Evolutionary conservation across 2,888 invertebrate species (phyloP).

Genomic region (Metopia argyrocephala): DNA sequence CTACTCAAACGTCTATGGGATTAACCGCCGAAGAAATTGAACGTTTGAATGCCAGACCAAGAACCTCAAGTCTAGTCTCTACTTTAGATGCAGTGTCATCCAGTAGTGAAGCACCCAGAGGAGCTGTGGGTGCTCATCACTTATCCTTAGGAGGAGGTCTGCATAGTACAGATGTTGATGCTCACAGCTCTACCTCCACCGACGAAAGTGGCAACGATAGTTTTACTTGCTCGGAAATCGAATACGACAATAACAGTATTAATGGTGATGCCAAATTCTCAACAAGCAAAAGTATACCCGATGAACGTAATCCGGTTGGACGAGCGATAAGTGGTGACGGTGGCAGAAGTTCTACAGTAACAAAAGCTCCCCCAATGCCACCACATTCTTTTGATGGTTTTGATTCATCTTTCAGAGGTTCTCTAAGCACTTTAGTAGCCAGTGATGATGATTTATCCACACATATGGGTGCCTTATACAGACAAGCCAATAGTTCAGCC

Average conservation of each 20-base stretch:
- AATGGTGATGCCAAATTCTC: slow-evolving; percentile 87
- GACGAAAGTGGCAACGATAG: slow-evolving; percentile 98
- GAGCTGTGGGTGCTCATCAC: slow-evolving; percentile 83
- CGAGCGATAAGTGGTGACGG: slow-evolving; percentile 80
- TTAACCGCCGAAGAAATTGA: slow-evolving; percentile 96
- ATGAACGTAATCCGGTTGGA: slow-evolving; percentile 81
- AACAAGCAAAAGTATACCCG: slow-evolving; percentile 81
- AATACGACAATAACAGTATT: slow-evolving; percentile 94
- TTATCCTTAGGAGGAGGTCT: slow-evolving; percentile 83
- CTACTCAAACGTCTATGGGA: slow-evolving; percentile 88
- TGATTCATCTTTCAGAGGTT: slow-evolving; percentile 96
- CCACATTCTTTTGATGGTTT: slow-evolving; percentile 93
- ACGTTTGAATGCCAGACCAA: slow-evolving; percentile 90
- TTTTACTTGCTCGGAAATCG: slow-evolving; percentile 98
- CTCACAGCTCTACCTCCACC: slow-evolving; percentile 89
- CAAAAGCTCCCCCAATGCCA: slow-evolving; percentile 83
- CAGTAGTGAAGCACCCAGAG: slow-evolving; percentile 88
- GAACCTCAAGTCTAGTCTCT: slow-evolving; percentile 93
- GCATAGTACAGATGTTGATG: slow-evolving; percentile 86
- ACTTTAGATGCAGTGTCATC: slow-evolving; percentile 96
- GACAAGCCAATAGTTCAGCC: slow-evolving; percentile 86
- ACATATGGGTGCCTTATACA: slow-evolving; percentile 89
- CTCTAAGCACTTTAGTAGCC: slow-evolving; percentile 94
- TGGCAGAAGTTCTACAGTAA: slow-evolving; percentile 83
- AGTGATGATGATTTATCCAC: slow-evolving; percentile 93